Evolutionary conservation across 2,113 vertebrate genomes (phyloP).

Genomic region (Amblyopsis rosae): DNA sequence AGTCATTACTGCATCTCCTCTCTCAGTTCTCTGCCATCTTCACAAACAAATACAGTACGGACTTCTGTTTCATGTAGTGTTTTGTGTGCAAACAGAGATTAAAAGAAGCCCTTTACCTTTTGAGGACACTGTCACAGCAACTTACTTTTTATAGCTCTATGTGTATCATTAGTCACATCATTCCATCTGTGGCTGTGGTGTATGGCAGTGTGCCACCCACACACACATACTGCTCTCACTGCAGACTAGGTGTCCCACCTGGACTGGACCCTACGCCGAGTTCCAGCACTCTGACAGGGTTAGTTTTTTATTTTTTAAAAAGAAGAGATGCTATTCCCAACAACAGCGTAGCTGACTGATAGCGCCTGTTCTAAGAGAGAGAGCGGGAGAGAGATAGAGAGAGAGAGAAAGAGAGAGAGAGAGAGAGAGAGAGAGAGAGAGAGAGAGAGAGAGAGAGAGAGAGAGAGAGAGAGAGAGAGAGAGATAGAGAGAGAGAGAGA

Average conservation of each 20-base stretch:
- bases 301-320: neutral
- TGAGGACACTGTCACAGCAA: constrained; percentile 39
- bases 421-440: too few relatives aligned
- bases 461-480: too few relatives aligned
- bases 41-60: neutral
- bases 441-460: too few relatives aligned
- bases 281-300: constrained; percentile 4
- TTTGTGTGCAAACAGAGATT: constrained; percentile 24
- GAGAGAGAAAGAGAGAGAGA: neutral
- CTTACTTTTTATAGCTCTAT: constrained; percentile 41
- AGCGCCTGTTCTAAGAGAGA: constrained; percentile 10
- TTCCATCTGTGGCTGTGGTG: neutral
- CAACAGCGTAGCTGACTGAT: constrained; percentile 39
- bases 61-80: constrained; percentile 10
- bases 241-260: constrained; percentile 37
- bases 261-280: neutral
- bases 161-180: constrained; percentile 41
- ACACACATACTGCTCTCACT: constrained; percentile 38
- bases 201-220: constrained; percentile 37
- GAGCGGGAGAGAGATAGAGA: neutral
- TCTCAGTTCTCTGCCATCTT: constrained; percentile 11
- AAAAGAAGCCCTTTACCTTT: constrained; percentile 59
- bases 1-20: neutral
- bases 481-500: too few relatives aligned
- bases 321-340: constrained; percentile 26